Evolutionary conservation across 2,797 vertebrate genomes (phyloP).

Genomic region (Cichlasoma orientale): DNA sequence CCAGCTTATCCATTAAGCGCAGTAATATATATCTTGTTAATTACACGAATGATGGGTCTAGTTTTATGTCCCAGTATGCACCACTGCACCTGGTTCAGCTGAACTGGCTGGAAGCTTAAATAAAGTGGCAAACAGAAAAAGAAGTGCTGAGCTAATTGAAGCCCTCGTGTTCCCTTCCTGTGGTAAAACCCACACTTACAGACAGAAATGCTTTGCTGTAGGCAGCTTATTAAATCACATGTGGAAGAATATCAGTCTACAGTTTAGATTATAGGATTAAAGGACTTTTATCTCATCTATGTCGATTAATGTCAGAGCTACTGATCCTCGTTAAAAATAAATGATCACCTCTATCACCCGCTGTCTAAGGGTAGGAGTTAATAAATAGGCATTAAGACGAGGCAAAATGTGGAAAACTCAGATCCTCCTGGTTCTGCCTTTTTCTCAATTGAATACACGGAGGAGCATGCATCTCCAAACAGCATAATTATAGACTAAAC

Average conservation of each 20-base stretch:
- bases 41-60: constrained; percentile 13
- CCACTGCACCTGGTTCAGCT: constrained; percentile 60
- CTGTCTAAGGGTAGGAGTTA: constrained; percentile 6
- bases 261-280: neutral
- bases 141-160: constrained; percentile 55
- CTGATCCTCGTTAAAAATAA: constrained; percentile 16
- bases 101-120: constrained; percentile 47
- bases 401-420: constrained; percentile 38
- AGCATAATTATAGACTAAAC: constrained; percentile 64
- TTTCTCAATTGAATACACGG: constrained; percentile 7
- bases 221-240: constrained; percentile 18
- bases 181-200: constrained; percentile 44
- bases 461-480: constrained; percentile 33
- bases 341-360: constrained; percentile 15
- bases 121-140: constrained; percentile 59
- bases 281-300: neutral
- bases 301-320: constrained; percentile 5
- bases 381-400: constrained; percentile 15
- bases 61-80: constrained; percentile 41
- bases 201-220: constrained; percentile 21
- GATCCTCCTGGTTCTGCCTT: neutral
- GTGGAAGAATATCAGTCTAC: neutral
- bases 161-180: constrained; percentile 50
- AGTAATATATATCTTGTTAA: neutral
- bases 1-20: neutral